Base-by-base conservation (phyloP, 2,113 vertebrate genomes). In the Lepus americanus region DNA sequence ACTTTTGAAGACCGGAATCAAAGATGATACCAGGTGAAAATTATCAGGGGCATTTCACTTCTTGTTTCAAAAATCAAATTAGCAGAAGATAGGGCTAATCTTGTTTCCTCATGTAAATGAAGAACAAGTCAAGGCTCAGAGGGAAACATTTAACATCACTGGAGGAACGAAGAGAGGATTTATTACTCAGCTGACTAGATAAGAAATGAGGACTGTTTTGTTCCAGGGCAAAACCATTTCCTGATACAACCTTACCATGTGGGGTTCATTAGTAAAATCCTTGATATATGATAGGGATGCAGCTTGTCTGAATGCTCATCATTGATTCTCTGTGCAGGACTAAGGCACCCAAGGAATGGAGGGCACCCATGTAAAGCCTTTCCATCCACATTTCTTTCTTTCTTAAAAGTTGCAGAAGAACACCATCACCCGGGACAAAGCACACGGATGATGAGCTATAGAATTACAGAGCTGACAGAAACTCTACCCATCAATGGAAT, bases 341-440 rank as follows among this genome's bases (percentile, higher is more conserved):
- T 51, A 87, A 59, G 86, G 76, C 72, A 88, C 44, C 16, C 44
- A 31, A 59, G 51, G 61, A 69, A n/a, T 10, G 79, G 72, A 93
- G 90, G 66, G 44, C 66, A 74, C 16, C 36, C 22, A 51, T 36
- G 83, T 8, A 63, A 53, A 77, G 53, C 12, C 66, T 81, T 74
- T 74, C 76, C 80, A 39, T 6, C 4, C 11, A 13, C 39, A 69
- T 67, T 59, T 84, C n/a, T 63, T 33, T 55, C 19, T 80, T 51
- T 31, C 53, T 67, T 39, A 77, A 27, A 55, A 55, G 31, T 70
- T 36, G 36, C 67, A 81, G 87, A 33, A 55, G 81, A 94, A 91
- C 7, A 84, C 59, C 82, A 87, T 81, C 36, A 49, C 31, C 64
- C 59, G 66, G 80, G 90, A 97, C 76, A 76, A 80, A 80, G 83